These are phyloP conservation scores for Salpingus planirostris DNA, from an alignment of 2,888 invertebrate species.

Conservation along the genomic window DNA sequence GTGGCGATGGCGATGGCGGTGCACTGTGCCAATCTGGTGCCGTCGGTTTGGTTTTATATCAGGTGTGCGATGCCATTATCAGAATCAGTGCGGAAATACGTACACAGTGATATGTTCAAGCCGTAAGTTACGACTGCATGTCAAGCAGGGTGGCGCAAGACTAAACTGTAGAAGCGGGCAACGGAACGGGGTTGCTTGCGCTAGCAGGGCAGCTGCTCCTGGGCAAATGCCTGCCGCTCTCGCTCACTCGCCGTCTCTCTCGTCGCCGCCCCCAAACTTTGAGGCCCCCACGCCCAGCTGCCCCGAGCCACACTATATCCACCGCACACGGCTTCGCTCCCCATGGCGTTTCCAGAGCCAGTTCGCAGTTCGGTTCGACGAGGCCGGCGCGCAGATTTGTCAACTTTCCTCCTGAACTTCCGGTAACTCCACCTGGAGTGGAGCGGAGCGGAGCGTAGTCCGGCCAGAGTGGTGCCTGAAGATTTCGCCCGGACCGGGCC, in stretches of 20 bases:
- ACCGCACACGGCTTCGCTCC: no score
- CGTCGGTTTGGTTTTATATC: slow-evolving; percentile 14
- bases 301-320: background rate
- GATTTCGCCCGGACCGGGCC: background rate
- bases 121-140: slow-evolving; percentile 31
- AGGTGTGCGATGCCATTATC: slow-evolving; percentile 20
- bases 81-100: slow-evolving; percentile 26
- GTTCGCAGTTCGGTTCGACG: no score
- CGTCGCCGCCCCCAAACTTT: slow-evolving; percentile 20
- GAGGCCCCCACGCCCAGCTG: slow-evolving; percentile 14
- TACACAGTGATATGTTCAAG: slow-evolving; percentile 26
- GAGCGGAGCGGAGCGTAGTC: no score
- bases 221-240: slow-evolving; percentile 31
- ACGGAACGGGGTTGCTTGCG: slow-evolving; percentile 30
- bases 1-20: slow-evolving; percentile 1
- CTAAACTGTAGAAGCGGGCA: slow-evolving; percentile 29
- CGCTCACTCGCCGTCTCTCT: slow-evolving; percentile 22
- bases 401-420: no score
- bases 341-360: no score
- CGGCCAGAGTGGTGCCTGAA: no score
- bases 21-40: slow-evolving; percentile 20
- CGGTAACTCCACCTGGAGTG: no score
- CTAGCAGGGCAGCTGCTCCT: slow-evolving; percentile 35
- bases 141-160: slow-evolving; percentile 34
- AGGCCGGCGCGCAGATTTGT: no score